Evolutionary conservation across 30 jellyfish, hydroid and myxozoan species (phyloP).

Genomic region (Aurelia coerulea): DNA sequence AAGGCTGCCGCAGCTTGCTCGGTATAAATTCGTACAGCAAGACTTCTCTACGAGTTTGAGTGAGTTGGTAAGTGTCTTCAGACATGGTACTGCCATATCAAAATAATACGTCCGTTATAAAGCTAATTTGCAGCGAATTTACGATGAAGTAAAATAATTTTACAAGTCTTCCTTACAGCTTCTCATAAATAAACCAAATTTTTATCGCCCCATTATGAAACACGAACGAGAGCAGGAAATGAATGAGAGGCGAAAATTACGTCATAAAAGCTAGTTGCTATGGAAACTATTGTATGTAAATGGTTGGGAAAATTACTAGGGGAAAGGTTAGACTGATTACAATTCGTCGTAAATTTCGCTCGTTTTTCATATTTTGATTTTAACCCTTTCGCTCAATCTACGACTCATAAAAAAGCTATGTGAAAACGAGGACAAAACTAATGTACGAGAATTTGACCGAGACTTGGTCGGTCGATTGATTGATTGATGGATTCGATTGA

Average conservation of each 20-base stretch:
- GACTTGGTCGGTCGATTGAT: too few relatives aligned
- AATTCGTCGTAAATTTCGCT: too few relatives aligned
- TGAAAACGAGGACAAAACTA: too few relatives aligned
- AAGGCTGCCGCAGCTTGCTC: not conserved
- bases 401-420: too few relatives aligned
- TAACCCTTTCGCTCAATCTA: too few relatives aligned
- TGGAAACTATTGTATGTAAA: conserved; percentile 40
- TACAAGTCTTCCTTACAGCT: not conserved
- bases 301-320: conserved; percentile 34
- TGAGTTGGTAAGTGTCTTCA: not conserved
- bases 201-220: not conserved
- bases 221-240: not conserved
- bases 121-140: too few relatives aligned
- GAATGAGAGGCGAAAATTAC: conserved; percentile 26
- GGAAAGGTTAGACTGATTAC: too few relatives aligned
- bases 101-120: too few relatives aligned
- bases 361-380: too few relatives aligned
- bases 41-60: conserved; percentile 6
- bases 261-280: not conserved
- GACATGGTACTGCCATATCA: not conserved
- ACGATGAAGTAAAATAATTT: too few relatives aligned
- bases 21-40: not conserved
- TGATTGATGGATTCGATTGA: too few relatives aligned
- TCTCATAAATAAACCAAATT: not conserved
- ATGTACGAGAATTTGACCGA: too few relatives aligned